phyloP scores from a whole-genome alignment of 1,140 invertebrate species.

The Eurosta solidaginis region DNA sequence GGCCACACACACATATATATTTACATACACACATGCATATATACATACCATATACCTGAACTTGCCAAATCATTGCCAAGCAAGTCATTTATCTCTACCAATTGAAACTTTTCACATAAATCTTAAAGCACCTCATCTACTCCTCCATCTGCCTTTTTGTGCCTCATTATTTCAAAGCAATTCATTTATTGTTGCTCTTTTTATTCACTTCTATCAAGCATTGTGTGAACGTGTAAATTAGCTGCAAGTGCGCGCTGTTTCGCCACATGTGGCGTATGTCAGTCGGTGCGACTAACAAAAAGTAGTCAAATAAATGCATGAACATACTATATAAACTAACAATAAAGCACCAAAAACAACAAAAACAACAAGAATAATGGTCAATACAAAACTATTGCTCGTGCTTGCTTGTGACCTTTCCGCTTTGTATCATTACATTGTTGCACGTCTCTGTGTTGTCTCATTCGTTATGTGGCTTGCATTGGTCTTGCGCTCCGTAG shows the following conservation, averaged over 20 bases:
- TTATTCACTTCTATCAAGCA: neutral
- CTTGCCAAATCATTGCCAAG: neutral
- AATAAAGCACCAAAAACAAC: neutral
- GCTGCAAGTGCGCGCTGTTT: slow-evolving; percentile 13
- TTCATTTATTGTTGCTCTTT: neutral
- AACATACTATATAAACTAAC: neutral
- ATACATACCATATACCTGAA: too few relatives aligned
- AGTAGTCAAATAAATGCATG: neutral
- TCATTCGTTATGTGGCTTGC: neutral
- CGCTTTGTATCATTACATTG: slow-evolving; percentile 21
- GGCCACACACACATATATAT: too few relatives aligned
- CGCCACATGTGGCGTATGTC: slow-evolving; percentile 13
- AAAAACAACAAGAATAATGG: neutral
- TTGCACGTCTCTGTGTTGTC: neutral
- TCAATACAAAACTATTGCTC: neutral
- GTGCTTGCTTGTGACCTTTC: slow-evolving; percentile 16
- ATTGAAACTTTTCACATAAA: neutral
- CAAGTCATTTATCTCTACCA: neutral
- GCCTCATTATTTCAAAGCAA: too few relatives aligned
- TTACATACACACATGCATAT: too few relatives aligned
- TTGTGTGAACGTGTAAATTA: slow-evolving; percentile 28
- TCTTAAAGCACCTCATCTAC: neutral
- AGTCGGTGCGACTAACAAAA: neutral
- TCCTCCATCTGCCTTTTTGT: neutral
- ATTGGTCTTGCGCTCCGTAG: slow-evolving; percentile 8